A percentile compares a stretch with the other conserved stretches of the same genome.
phyloP scores from a whole-genome alignment of 2,113 vertebrate genomes.

The Mesembrinibis cayennensis region DNA sequence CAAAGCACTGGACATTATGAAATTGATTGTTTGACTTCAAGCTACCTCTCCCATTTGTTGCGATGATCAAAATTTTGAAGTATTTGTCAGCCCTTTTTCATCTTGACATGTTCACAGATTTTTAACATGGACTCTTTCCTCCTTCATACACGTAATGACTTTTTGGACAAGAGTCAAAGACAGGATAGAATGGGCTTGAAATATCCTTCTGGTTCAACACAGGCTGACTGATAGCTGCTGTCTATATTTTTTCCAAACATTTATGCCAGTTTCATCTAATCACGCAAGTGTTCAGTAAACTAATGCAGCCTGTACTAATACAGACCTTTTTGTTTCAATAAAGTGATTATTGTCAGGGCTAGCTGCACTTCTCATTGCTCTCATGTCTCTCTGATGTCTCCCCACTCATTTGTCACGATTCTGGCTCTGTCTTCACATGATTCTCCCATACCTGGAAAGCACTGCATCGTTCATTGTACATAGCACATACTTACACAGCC shows the following conservation, averaged over 20 bases:
- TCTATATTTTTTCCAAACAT: not conserved
- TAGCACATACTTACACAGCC: not conserved
- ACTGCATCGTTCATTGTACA: rapidly evolving
- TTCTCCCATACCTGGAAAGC: not conserved
- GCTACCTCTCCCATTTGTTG: not conserved
- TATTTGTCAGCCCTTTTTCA: not conserved
- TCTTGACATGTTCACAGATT: not conserved
- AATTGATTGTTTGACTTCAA: not conserved
- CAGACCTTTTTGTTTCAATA: not conserved
- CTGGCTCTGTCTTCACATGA: not conserved
- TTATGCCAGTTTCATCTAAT: not conserved
- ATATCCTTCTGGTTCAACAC: not conserved
- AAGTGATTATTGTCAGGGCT: not conserved
- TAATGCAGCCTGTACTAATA: not conserved
- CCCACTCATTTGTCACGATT: not conserved
- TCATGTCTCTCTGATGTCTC: not conserved
- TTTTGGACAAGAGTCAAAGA: not conserved
- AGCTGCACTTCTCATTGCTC: not conserved
- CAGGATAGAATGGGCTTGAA: not conserved
- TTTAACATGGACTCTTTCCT: not conserved
- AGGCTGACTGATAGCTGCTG: not conserved
- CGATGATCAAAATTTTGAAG: not conserved
- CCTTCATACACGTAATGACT: not conserved
- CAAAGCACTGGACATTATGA: not conserved
- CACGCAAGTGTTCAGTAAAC: not conserved